Conservation (phyloP, 2,888 invertebrate genomes). For the Polymixis lichenea region DNA sequence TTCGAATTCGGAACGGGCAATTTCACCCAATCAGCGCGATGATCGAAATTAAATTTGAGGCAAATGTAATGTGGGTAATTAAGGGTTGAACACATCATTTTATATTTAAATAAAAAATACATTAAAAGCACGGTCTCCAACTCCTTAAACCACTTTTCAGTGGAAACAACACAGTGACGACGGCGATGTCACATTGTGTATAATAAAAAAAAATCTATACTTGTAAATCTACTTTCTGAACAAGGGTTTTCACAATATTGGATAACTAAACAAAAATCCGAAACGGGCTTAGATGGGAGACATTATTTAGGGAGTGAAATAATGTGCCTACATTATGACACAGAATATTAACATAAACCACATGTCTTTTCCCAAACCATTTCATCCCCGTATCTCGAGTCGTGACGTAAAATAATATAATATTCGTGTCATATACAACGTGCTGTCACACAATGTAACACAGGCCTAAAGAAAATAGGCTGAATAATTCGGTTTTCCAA, state of each 20-base stretch:
- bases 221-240: not conserved
- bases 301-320: slow-evolving; percentile 43
- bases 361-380: slow-evolving; percentile 49
- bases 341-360: slow-evolving; percentile 49
- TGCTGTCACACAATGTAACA: slow-evolving; percentile 48
- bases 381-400: slow-evolving; percentile 38
- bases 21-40: slow-evolving; percentile 61
- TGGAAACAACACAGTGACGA: not conserved
- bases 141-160: not conserved
- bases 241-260: slow-evolving; percentile 3
- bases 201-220: too few relatives aligned
- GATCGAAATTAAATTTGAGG: slow-evolving; percentile 61
- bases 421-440: slow-evolving; percentile 43
- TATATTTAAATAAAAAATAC: not conserved
- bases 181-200: too few relatives aligned
- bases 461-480: slow-evolving; percentile 50
- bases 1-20: slow-evolving; percentile 64
- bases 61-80: slow-evolving; percentile 37
- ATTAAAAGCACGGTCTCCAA: not conserved
- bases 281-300: slow-evolving; percentile 21
- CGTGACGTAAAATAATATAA: slow-evolving; percentile 53
- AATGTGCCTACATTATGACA: slow-evolving; percentile 26
- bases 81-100: slow-evolving; percentile 24
- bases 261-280: slow-evolving; percentile 13
- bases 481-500: slow-evolving; percentile 49